Percentiles rank a stretch among this genome's conserved stretches.
Conservation (phyloP, 2,113 vertebrate genomes). For the Fregata magnificens region DNA sequence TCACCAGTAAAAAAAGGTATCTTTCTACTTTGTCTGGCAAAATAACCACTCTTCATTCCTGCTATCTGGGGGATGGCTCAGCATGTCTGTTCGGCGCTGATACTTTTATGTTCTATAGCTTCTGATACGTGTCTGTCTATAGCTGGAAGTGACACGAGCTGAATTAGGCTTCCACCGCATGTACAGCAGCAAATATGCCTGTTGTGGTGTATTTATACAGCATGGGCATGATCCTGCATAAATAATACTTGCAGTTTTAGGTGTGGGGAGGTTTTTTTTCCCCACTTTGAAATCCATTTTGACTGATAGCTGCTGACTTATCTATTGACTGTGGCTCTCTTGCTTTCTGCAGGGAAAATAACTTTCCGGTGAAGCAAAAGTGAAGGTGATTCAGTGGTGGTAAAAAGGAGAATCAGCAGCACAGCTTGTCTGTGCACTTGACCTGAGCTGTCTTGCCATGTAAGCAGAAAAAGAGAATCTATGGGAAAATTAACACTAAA, state of each 20-base stretch:
- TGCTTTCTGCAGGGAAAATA: constrained; percentile 2
- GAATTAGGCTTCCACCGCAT: background rate
- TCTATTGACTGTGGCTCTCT: background rate
- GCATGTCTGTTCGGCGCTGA: background rate
- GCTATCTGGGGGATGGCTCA: background rate
- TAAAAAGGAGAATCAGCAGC: constrained; percentile 50
- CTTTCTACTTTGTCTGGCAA: background rate
- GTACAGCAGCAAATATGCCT: background rate
- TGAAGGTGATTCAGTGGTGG: constrained; percentile 43
- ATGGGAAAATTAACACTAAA: constrained; percentile 46
- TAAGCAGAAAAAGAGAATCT: constrained; percentile 63
- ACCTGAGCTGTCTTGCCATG: constrained; percentile 39
- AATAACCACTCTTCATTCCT: background rate
- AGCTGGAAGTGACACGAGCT: background rate
- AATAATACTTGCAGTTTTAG: background rate
- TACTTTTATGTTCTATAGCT: background rate
- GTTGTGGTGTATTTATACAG: background rate
- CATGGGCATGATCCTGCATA: background rate
- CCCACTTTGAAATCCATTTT: background rate
- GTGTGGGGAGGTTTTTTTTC: background rate
- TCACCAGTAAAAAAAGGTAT: background rate
- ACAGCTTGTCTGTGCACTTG: constrained; percentile 34
- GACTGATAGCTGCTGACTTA: background rate
- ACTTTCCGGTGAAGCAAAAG: background rate
- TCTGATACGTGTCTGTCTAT: background rate